Conservation (phyloP, 1,140 invertebrate genomes). For the Hylaeus anthracinus region DNA sequence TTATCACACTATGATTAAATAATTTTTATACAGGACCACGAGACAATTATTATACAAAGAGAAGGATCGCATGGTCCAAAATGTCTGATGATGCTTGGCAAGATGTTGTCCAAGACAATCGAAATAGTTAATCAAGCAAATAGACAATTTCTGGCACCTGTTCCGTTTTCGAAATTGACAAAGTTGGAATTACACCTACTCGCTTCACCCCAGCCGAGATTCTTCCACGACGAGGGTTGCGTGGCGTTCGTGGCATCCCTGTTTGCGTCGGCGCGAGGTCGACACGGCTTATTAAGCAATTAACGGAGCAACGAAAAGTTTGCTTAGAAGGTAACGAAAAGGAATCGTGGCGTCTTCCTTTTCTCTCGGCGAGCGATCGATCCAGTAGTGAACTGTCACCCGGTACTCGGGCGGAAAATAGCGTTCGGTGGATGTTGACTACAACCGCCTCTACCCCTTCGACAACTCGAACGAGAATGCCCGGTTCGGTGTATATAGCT, state of each 20-base stretch:
- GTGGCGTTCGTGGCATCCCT: too few relatives aligned
- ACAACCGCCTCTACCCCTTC: conserved; percentile 62
- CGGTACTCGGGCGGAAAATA: conserved; percentile 67
- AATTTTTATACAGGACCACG: too few relatives aligned
- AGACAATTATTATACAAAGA: too few relatives aligned
- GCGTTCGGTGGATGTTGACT: conserved; percentile 65
- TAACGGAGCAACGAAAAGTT: conserved; percentile 8
- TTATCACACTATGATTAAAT: too few relatives aligned
- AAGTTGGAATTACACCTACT: too few relatives aligned
- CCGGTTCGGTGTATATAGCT: conserved; percentile 66
- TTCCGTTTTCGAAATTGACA: too few relatives aligned
- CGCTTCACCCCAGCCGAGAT: not conserved
- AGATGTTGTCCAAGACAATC: too few relatives aligned
- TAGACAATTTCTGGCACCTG: too few relatives aligned
- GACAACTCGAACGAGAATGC: conserved; percentile 65
- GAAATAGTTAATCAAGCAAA: too few relatives aligned
- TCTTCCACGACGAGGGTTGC: not conserved
- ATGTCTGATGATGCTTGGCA: too few relatives aligned
- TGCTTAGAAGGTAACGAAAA: conserved; percentile 20
- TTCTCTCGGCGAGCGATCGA: conserved; percentile 51
- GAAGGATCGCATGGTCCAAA: too few relatives aligned
- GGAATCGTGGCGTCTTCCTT: conserved; percentile 17
- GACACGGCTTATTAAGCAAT: conserved; percentile 34
- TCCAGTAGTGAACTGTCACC: conserved; percentile 60
- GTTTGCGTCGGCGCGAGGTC: conserved; percentile 3